Evolutionary conservation across 1,140 invertebrate genomes (phyloP).

Genomic region (Pachyrhynchus sulphureomaculatus): DNA sequence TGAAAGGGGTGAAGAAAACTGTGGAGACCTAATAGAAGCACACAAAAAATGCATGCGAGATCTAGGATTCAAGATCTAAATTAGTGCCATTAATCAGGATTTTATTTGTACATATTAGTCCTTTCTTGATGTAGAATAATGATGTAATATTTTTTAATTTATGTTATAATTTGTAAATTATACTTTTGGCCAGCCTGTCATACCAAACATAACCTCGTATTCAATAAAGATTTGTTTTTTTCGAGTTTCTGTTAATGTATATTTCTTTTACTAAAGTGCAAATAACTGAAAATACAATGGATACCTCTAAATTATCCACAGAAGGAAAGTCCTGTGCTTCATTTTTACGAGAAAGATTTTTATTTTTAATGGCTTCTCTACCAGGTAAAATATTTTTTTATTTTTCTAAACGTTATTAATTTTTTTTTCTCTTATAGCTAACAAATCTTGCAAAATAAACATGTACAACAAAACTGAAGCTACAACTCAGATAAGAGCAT

Average conservation of each 20-base stretch:
- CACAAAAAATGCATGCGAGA: slow-evolving; percentile 96
- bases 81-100: background rate
- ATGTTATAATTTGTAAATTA: background rate
- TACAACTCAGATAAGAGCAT: slow-evolving; percentile 36
- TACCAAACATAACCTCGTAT: background rate
- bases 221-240: no score
- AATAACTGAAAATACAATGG: background rate
- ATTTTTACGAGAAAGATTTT: slow-evolving; percentile 42
- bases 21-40: slow-evolving; percentile 86
- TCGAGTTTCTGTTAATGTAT: no score
- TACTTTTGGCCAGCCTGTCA: background rate
- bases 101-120: slow-evolving; percentile 1
- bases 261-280: no score
- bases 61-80: slow-evolving; percentile 91
- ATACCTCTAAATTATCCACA: background rate
- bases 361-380: slow-evolving; percentile 37
- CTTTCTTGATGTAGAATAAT: background rate
- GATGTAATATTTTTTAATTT: background rate
- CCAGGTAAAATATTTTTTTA: slow-evolving; percentile 32
- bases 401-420: slow-evolving; percentile 6
- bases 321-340: slow-evolving; percentile 34
- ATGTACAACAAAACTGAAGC: slow-evolving; percentile 42
- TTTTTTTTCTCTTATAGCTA: slow-evolving; percentile 23
- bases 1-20: slow-evolving; percentile 91
- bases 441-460: slow-evolving; percentile 32